Evolutionary conservation across 2,797 vertebrate genomes (phyloP), one percentile per base, ranked within the genome.

Genomic region (Xyrichtys novacula): DNA sequence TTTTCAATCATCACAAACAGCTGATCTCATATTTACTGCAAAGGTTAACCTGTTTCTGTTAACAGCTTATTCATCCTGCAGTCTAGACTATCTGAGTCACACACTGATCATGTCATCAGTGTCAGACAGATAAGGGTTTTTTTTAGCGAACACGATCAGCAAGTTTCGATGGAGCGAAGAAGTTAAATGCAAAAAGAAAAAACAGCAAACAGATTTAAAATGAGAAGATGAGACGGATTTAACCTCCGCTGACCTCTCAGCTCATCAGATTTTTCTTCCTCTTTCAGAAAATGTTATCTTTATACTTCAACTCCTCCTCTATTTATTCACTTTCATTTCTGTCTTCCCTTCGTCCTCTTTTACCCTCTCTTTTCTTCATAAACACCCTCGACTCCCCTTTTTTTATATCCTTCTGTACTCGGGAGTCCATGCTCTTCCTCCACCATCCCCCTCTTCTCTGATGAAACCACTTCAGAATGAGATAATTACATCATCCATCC

Each of bases 61-160:
- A 31, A 26, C 38, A 12, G 8, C n/a, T 53, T 47, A 70, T 52
- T 80, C 65, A 79, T 62, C 22, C 14, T 4, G 7, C 19, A 14
- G 73, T 67, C 67, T 73, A 65, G 66, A 79, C 60, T 40, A 0
- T 7, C 75, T 66, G 63, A 1, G 11, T 65, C 68, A 69, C 58
- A 28, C 25, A 1, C 28, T 76, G 65, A 78, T 79, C 56, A 58
- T 23, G 52, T 75, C 76, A 75, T 78, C 54, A 38, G 2, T 4
- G 34, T 15, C 17, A 46, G 60, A 65, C 53, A 46, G 55, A 34
- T 16, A 36, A 49, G 61, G 55, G n/a, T n/a, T n/a, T 20, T 11
- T 43, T 40, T 48, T 2, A 10, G 15, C 9, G 56, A 46, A 65
- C 59, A 55, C 46, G 50, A 26, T 42, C 4, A 6, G 40, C 1